Evolutionary conservation across 2,888 invertebrate genomes (phyloP), one percentile per base, ranked within the genome.

Genomic region (Yponomeuta cagnagella): DNA sequence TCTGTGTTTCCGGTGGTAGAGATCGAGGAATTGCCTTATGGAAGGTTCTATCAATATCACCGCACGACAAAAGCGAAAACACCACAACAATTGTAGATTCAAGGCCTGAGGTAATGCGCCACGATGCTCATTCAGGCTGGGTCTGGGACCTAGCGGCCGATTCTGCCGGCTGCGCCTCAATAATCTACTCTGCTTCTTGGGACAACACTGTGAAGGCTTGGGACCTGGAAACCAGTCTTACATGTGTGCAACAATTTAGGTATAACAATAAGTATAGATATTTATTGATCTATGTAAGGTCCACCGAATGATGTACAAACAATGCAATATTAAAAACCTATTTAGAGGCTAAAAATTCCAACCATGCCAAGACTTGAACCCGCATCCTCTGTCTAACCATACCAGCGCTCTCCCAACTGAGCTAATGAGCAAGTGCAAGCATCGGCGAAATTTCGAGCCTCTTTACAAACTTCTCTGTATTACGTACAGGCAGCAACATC

Each of bases 101-200:
- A 10, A 85, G 83, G 72, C 88, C 90, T 15, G 82, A 79, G 68
- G 80, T 84, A 71, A 82, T 89, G 63, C 82, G 81, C 65, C 80
- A 84, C 70, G 87, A 90, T 77, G 94, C 94, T 2, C 94, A 95
- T 75, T 82, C 89, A 0, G 95, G 95, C 65, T 95, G 94, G 95
- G 93, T 95, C 10, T 94, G 94, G 94, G 93, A 93, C 75, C 80
- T 94, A 48, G 90, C 93, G 5, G 84, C 93, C 31, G 88, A 91
- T 73, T 80, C 82, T 71, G 76, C 83, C 58, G 80, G 86, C 23
- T 81, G 85, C 73, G 85, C 93, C 31, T 79, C 90, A 6, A 87
- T 85, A 70, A 77, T 94, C 65, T 94, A 93, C 76, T 94, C 94
- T 58, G 94, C 93, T 30, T 94, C 94, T 58, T 94, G 94, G 94